Conservation (phyloP, 2,113 vertebrate genomes). For the Gymnogyps californianus region DNA sequence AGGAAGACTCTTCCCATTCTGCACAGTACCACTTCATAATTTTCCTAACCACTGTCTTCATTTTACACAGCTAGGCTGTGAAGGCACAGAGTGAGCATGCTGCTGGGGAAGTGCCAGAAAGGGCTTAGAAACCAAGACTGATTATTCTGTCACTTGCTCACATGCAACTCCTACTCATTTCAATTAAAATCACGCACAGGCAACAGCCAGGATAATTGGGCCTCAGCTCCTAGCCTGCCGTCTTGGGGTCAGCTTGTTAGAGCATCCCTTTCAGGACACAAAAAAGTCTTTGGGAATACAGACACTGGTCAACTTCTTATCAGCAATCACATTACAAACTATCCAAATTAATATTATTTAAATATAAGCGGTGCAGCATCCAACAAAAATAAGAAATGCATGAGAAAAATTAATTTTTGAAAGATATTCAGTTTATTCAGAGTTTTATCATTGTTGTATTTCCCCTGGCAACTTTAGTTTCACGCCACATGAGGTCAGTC, state of each 20-base stretch:
- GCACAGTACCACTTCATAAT: not conserved
- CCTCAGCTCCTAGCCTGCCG: not conserved
- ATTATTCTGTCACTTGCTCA: constrained; percentile 16
- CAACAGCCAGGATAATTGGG: constrained; percentile 15
- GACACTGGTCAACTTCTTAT: not conserved
- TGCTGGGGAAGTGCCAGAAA: constrained; percentile 9
- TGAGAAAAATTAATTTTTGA: not conserved
- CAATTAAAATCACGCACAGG: constrained; percentile 22
- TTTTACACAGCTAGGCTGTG: not conserved
- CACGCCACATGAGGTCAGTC: constrained; percentile 61
- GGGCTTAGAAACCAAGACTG: constrained; percentile 9
- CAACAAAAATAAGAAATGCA: not conserved
- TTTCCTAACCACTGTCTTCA: not conserved
- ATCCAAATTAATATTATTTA: not conserved
- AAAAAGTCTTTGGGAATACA: not conserved
- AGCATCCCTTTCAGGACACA: not conserved
- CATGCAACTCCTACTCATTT: constrained; percentile 30
- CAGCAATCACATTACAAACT: not conserved
- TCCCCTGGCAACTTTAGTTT: not conserved
- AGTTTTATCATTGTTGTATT: not conserved
- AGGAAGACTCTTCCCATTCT: not conserved
- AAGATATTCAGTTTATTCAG: not conserved
- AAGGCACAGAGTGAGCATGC: not conserved
- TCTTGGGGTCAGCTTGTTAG: constrained; percentile 25
- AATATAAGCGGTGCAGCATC: not conserved